Evolutionary conservation across 2,888 invertebrate species (phyloP).

Genomic region (Phortica magna): DNA sequence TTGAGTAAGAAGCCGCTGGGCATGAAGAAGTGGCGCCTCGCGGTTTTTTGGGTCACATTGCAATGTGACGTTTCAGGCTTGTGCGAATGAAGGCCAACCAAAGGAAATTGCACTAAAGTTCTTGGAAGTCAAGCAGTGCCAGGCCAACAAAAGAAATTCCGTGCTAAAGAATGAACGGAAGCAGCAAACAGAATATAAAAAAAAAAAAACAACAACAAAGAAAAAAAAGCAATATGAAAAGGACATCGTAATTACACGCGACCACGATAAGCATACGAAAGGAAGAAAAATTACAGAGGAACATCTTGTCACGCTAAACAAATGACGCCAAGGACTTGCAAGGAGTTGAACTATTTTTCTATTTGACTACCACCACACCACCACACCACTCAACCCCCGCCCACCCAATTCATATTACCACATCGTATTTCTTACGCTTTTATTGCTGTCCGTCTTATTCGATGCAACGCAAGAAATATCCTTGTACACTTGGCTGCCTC

Average conservation of each 20-base stretch:
- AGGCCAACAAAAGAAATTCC: background rate
- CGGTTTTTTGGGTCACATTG: constrained; percentile 15
- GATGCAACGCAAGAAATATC: constrained; percentile 4
- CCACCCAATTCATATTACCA: background rate
- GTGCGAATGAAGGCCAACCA: constrained; percentile 13
- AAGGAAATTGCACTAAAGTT: constrained; percentile 27
- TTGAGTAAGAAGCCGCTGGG: background rate
- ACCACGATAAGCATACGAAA: constrained; percentile 61
- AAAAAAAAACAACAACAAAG: background rate
- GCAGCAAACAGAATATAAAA: background rate
- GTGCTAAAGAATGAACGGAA: background rate
- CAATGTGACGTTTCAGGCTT: constrained; percentile 18
- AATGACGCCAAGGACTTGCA: constrained; percentile 66
- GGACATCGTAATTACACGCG: constrained; percentile 62
- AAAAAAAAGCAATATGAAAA: constrained; percentile 13
- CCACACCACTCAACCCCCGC: background rate
- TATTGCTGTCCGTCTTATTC: constrained; percentile 22
- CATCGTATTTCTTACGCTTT: background rate
- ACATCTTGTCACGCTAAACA: constrained; percentile 49
- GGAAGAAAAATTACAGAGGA: constrained; percentile 31
- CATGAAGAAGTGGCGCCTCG: background rate
- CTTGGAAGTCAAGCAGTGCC: background rate
- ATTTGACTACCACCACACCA: background rate
- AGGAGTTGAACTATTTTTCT: constrained; percentile 16
- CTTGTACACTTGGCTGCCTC: background rate